Base-by-base conservation (phyloP, 2,888 invertebrate genomes). In the Drosophila mimica region DNA sequence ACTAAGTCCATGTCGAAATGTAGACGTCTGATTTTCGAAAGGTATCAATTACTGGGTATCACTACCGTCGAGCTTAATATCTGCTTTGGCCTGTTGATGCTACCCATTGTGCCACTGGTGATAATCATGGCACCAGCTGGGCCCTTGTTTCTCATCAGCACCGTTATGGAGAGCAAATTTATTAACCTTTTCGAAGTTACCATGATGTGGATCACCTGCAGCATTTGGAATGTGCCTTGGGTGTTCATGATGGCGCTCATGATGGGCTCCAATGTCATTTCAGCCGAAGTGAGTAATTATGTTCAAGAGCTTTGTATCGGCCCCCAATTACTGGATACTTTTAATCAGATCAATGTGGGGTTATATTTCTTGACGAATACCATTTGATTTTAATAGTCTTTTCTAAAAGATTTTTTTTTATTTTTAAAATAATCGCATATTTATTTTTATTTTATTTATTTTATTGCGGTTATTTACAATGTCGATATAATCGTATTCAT, bases 271-370 rank as follows among this genome's bases (percentile, higher is more conserved):
- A 76, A 83, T 68, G 75, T 72, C 33, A 79, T 88, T 9, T 52
- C 76, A 28, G 63, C 66, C 20, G 83, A 90, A 83, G 90, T 90
- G 61, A 88, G 85, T 60, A 46, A 25, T 38, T 33, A 9, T 25
- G 8, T 46, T 46, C 25, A 25, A 46, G 25, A 46, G 4, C 25
- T 25, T 25, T 46, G 25, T 20, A 15, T 46, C 46, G 20, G 15
- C 7, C 7, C 46, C 20, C 2, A 15, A 46, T 25, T 46, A 25
- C 15, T 36, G 20, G 7, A 25, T 46, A 13, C 25, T 20, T 46
- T 20, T 46, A 20, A 46, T 15, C 46, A 46, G 7, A 46, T 15
- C 20, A 46, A 4, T 20, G 46, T 20, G 13, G 4, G 4, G 20
- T 46, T 20, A 20, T 4, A 20, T 6, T 46, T 13, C 20, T 13